phyloP scores from a whole-genome alignment of 1,140 invertebrate species.

The Atta colombica region DNA sequence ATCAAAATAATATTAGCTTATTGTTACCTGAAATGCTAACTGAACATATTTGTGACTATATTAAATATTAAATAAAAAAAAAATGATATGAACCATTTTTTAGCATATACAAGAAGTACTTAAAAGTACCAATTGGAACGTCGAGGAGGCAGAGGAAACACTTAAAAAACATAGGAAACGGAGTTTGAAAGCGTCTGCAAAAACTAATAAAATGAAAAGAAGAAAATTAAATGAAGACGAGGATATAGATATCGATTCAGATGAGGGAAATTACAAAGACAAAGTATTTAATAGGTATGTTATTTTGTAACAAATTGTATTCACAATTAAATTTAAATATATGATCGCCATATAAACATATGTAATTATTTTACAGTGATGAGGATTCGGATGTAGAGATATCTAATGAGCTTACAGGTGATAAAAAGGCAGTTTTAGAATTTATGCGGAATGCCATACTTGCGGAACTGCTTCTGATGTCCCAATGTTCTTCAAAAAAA shows the following conservation, averaged over 20 bases:
- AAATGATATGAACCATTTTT: constrained; percentile 27
- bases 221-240: constrained; percentile 79
- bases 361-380: constrained; percentile 85
- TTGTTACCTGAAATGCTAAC: no score
- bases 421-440: constrained; percentile 92
- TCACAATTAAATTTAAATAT: background rate
- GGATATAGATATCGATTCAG: constrained; percentile 82
- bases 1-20: no score
- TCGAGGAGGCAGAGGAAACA: constrained; percentile 75
- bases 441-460: constrained; percentile 91
- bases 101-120: constrained; percentile 78
- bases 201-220: constrained; percentile 74
- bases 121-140: constrained; percentile 79
- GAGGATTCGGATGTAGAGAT: constrained; percentile 92
- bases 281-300: constrained; percentile 84
- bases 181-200: constrained; percentile 66
- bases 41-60: background rate
- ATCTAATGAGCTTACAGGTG: constrained; percentile 89
- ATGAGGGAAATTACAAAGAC: constrained; percentile 80
- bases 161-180: constrained; percentile 71
- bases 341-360: background rate
- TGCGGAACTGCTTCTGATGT: constrained; percentile 90
- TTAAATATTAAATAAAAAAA: background rate
- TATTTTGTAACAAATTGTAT: constrained; percentile 14
- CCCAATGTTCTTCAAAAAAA: constrained; percentile 91